Base-by-base conservation (phyloP, 1,140 invertebrate genomes). In the Leptinotarsa lineolata region DNA sequence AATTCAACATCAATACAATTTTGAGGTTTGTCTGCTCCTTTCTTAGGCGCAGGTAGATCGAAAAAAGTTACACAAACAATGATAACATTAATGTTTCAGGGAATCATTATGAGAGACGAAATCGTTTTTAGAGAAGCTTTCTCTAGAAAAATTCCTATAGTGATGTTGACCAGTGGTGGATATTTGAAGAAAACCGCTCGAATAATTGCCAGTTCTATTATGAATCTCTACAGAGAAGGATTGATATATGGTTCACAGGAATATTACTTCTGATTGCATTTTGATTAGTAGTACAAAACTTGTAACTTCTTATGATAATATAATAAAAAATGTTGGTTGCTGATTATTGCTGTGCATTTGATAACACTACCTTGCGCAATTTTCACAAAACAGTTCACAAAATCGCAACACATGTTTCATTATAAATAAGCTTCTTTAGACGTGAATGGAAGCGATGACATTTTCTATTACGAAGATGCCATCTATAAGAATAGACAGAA, bases 141-240 rank as follows among this genome's bases (percentile, higher is more conserved):
- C 71, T 75, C 88, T 6, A 81, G 88, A 16, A 82, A 87, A 13
- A 92, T 95, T 74, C 94, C 95, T 1, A 91, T 96, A 60, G 90
- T 95, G 2, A 96, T 96, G 94, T 81, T 96, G 18, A 95, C 94
- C 0, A 95, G 94, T 82, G 95, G 95, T 11, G 95, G 95, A 1
- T 96, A 96, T 84, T 87, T 91, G 61, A 88, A 89, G 72, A 86
- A 87, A 70, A 94, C 92, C 2, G 94, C 94, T 1, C 85, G 85
- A 76, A 90, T 96, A 72, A 95, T 96, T 68, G 92, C 94, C 0
- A 90, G 93, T 79, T 95, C 93, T 8, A 93, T 95, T 74, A 82
- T 91, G 21, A 95, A 95, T 86, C 86, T 95, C 4, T 84, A 87
- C 68, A 77, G 83, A 30, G 44, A 67, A 46, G 76, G 76, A 24